phyloP scores from a whole-genome alignment of 2,797 vertebrate species.

The Tympanoctomys barrerae region DNA sequence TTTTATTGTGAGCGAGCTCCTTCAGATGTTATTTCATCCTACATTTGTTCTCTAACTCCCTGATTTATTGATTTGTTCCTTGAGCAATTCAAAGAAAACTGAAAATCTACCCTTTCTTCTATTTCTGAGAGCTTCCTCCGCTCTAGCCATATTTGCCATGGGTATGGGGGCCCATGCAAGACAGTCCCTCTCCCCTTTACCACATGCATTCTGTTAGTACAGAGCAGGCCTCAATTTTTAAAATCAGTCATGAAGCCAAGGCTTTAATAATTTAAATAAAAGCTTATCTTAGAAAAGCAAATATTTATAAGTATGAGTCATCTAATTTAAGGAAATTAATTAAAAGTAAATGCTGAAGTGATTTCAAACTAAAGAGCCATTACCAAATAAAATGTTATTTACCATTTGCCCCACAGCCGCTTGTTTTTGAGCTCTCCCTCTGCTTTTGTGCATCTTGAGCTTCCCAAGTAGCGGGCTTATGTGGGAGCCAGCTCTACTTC shows the following conservation, averaged over 20 bases:
- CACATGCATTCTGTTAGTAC: neutral
- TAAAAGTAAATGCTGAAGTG: constrained; percentile 82
- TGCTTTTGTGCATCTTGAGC: neutral
- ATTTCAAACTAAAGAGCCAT: constrained; percentile 78
- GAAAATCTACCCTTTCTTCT: constrained; percentile 60
- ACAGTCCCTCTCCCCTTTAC: neutral
- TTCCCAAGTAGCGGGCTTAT: neutral
- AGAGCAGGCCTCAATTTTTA: constrained; percentile 13
- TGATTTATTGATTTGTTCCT: constrained; percentile 82
- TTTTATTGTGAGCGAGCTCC: constrained; percentile 75
- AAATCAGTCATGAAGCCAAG: constrained; percentile 79
- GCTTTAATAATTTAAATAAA: constrained; percentile 87
- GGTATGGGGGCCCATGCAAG: neutral
- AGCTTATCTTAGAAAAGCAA: constrained; percentile 81
- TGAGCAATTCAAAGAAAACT: constrained; percentile 78
- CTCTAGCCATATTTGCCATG: constrained; percentile 46
- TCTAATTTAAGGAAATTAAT: constrained; percentile 81
- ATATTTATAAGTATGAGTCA: constrained; percentile 76
- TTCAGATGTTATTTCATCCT: constrained; percentile 82
- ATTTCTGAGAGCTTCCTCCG: constrained; percentile 66
- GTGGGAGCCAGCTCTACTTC: neutral
- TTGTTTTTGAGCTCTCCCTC: neutral
- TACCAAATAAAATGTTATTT: constrained; percentile 70
- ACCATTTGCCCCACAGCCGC: neutral
- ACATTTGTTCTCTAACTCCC: constrained; percentile 72